Evolutionary conservation across 2,797 vertebrate species (phyloP).

Genomic region (Sorex maritimensis): DNA sequence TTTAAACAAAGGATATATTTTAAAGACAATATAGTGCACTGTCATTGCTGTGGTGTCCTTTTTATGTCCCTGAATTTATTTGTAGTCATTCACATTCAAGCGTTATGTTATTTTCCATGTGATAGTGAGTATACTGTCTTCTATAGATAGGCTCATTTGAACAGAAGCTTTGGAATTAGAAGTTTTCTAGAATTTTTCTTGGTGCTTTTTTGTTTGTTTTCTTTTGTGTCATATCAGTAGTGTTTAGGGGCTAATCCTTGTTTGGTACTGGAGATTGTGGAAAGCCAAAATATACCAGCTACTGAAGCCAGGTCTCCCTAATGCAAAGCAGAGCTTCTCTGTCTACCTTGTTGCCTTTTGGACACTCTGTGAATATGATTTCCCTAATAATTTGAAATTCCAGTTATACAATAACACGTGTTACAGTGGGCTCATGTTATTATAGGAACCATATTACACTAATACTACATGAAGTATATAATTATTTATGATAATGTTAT

Average conservation of each 20-base stretch:
- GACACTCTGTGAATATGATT: constrained; percentile 56
- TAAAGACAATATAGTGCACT: neutral
- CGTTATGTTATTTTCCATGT: constrained; percentile 33
- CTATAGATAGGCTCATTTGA: constrained; percentile 43
- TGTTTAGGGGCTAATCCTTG: too few species aligned
- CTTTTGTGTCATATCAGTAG: too few species aligned
- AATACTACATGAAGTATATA: neutral
- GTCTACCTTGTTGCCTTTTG: neutral
- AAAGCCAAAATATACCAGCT: too few species aligned
- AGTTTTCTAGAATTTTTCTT: constrained; percentile 36
- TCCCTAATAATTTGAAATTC: constrained; percentile 63
- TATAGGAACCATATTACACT: neutral
- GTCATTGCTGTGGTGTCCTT: neutral
- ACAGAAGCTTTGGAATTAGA: constrained; percentile 31
- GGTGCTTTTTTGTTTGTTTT: too few species aligned
- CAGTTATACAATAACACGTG: constrained; percentile 30
- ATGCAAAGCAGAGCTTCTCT: too few species aligned
- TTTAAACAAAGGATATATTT: neutral
- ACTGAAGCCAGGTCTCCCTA: neutral
- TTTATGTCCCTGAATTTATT: neutral
- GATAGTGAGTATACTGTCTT: constrained; percentile 4
- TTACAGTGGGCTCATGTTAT: neutral
- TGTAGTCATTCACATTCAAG: neutral
- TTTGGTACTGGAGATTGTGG: too few species aligned
- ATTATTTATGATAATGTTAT: neutral